Evolutionary conservation across 2,888 invertebrate species (phyloP).

Genomic region (Amphimallon solstitiale): DNA sequence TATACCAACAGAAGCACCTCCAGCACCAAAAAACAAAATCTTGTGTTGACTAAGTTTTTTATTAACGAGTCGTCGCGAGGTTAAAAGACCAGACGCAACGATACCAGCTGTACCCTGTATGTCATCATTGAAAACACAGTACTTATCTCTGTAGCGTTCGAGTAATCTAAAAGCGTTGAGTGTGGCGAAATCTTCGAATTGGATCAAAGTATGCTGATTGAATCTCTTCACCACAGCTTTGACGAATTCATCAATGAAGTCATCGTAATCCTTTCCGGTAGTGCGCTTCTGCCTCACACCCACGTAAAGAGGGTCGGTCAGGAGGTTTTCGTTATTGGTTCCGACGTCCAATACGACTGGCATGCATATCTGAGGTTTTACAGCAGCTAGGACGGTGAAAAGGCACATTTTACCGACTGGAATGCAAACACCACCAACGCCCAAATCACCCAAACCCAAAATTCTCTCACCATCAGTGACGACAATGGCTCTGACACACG

Average conservation of each 20-base stretch:
- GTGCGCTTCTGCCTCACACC: slow-evolving; percentile 88
- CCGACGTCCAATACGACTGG: slow-evolving; percentile 96
- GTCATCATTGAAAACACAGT: slow-evolving; percentile 99
- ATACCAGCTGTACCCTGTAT: slow-evolving; percentile 98
- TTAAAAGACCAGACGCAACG: slow-evolving; percentile 92
- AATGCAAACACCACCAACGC: slow-evolving; percentile 98
- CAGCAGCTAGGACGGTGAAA: slow-evolving; percentile 94
- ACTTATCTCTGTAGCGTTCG: slow-evolving; percentile 85
- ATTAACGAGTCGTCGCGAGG: slow-evolving; percentile 85
- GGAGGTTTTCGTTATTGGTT: slow-evolving; percentile 84
- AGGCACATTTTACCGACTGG: slow-evolving; percentile 96
- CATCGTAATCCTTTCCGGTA: slow-evolving; percentile 87
- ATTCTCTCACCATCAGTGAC: slow-evolving; percentile 99
- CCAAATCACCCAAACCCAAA: slow-evolving; percentile 95
- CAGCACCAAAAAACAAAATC: slow-evolving; percentile 97
- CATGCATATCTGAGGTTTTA: slow-evolving; percentile 93
- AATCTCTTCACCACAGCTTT: slow-evolving; percentile 83
- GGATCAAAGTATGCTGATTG: slow-evolving; percentile 86
- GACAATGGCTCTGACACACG: slow-evolving; percentile 87
- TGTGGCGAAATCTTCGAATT: slow-evolving; percentile 99
- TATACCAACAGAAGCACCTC: slow-evolving; percentile 83
- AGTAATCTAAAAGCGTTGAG: slow-evolving; percentile 94
- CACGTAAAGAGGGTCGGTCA: slow-evolving; percentile 95
- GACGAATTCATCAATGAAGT: slow-evolving; percentile 98
- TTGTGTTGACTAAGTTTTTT: slow-evolving; percentile 84